Conservation (phyloP, 2,888 invertebrate species). For the Xylota segnis region DNA sequence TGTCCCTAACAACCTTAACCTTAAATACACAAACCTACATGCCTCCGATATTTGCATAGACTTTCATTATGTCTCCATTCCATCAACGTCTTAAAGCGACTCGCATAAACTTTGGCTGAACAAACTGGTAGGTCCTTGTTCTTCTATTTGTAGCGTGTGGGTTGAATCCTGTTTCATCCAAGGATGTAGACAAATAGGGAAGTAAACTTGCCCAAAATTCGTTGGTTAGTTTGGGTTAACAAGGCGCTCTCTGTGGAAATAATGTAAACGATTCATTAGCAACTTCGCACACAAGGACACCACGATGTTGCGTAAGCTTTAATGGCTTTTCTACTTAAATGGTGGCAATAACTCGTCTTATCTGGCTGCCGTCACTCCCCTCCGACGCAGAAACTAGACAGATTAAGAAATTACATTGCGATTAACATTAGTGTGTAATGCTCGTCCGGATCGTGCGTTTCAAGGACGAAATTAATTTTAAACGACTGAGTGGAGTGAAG, state of each 20-base stretch:
- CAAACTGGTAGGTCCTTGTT: neutral
- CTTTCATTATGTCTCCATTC: neutral
- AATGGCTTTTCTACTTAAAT: neutral
- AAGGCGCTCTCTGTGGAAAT: neutral
- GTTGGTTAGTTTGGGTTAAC: neutral
- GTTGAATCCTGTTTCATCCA: neutral
- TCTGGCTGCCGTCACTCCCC: neutral
- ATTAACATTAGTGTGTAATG: neutral
- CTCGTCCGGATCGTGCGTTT: neutral
- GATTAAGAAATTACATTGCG: slow-evolving; percentile 2
- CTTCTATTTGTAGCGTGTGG: neutral
- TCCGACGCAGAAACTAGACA: neutral
- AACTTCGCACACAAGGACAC: neutral
- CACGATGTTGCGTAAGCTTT: neutral
- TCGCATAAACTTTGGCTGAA: neutral
- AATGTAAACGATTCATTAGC: slow-evolving; percentile 7
- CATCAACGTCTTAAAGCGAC: neutral
- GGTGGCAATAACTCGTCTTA: neutral
- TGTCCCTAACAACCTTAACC: neutral
- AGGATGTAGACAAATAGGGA: neutral
- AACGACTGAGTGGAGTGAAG: neutral
- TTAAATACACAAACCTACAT: neutral
- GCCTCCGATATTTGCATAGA: neutral
- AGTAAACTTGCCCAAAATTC: neutral
- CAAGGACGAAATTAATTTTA: neutral